phyloP scores from a whole-genome alignment of 2,888 invertebrate species.

The Mythimna loreyi region DNA sequence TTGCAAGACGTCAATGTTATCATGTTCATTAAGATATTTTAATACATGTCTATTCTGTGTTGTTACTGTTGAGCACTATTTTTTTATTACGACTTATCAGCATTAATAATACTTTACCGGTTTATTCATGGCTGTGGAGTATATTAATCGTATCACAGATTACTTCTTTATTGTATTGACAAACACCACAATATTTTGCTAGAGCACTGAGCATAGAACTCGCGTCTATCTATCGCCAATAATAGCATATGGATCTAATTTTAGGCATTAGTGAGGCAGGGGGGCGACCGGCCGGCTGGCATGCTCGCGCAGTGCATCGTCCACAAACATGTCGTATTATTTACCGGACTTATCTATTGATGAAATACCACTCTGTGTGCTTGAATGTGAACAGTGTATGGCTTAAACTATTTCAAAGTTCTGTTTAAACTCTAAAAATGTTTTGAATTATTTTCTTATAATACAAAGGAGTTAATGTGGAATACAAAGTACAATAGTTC shows the following conservation, averaged over 20 bases:
- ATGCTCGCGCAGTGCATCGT: conserved; percentile 55
- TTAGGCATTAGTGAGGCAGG: conserved; percentile 76
- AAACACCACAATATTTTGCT: conserved; percentile 53
- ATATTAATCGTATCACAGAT: conserved; percentile 32
- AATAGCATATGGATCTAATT: conserved; percentile 87
- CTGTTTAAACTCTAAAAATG: not conserved
- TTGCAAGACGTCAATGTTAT: conserved; percentile 35
- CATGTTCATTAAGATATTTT: not conserved
- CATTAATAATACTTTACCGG: conserved; percentile 39
- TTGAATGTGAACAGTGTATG: conserved; percentile 81
- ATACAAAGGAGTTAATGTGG: not conserved
- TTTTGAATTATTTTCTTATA: not conserved
- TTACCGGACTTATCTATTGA: conserved; percentile 83
- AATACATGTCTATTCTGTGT: not conserved
- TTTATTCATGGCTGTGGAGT: conserved; percentile 42
- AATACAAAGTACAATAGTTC: conserved; percentile 10
- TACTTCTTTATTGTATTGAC: conserved; percentile 48
- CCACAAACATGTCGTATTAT: conserved; percentile 82
- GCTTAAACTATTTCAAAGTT: conserved; percentile 25
- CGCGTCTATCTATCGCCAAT: conserved; percentile 73
- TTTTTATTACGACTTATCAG: not conserved
- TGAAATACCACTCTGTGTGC: conserved; percentile 89
- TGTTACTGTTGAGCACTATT: not conserved
- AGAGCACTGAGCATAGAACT: conserved; percentile 55
- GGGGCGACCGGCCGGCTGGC: conserved; percentile 72